Base-by-base conservation (phyloP, 2,113 vertebrate genomes). In the Nerophis lumbriciformis region DNA sequence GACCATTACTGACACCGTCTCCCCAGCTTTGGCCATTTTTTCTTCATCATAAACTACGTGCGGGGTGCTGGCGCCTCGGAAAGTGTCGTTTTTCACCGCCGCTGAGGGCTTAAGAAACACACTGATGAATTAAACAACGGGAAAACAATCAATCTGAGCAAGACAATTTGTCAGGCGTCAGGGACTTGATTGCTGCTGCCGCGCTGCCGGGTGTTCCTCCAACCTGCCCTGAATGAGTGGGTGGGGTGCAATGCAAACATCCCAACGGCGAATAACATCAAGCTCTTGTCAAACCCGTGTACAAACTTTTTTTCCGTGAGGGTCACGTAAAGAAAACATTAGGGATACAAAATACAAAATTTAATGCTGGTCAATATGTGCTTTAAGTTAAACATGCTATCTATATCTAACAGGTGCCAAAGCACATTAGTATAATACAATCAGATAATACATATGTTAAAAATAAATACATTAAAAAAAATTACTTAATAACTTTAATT, bases 121-220 rank as follows among this genome's bases (percentile, higher is more conserved):
- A 76, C 72, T 78, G 83, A 82, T 80, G 82, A 84, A 85, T 88
- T 85, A 81, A 87, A 85, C 84, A 86, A 80, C 71, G 81, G 82
- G 64, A 83, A 84, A 79, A 58, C 82, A 85, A 85, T 86, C 83
- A 82, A 77, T 87, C 88, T 78, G 75, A 82, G 83, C 51, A 66
- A 86, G 75, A 52, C 62, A 57, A 83, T 83, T 79, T 86, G 85
- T 88, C 85, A 84, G 83, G 63, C 73, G 74, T 75, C 81, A 80
- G 78, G 67, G 67, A 77, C 75, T 60, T 71, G 72, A 69, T 66
- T 55, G 48, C 59, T 42, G 48, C 59, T 42, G 53, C 66, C 61
- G 57, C 57, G 65, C 79, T 50, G 61, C 67, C 6, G 65, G 15
- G 1, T 52, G 71, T 65, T 74, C 35, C 57, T 71, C 64, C 53